Conservation (phyloP, 2,888 invertebrate species). For the Volucella inanis region DNA sequence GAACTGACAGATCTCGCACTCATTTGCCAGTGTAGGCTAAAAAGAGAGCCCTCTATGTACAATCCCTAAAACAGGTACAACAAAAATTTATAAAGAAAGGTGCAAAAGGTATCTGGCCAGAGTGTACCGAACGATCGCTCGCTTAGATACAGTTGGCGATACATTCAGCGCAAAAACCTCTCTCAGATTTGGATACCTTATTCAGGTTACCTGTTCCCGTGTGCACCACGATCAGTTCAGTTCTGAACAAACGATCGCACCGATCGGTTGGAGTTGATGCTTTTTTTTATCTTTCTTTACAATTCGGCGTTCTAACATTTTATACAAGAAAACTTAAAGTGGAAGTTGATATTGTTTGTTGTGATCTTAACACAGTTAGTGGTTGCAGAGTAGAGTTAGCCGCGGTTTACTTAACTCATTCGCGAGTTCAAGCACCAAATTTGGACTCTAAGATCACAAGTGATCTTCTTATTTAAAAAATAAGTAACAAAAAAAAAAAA, state of each 20-base stretch:
- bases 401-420: conserved; percentile 61
- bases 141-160: conserved; percentile 68
- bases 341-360: conserved; percentile 37
- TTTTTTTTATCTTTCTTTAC: not conserved
- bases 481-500: conserved; percentile 19
- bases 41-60: conserved; percentile 69
- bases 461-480: conserved; percentile 40
- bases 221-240: conserved; percentile 73
- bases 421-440: conserved; percentile 60
- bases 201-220: conserved; percentile 74
- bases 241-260: conserved; percentile 68
- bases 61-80: conserved; percentile 73
- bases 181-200: conserved; percentile 64
- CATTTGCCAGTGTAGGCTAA: conserved; percentile 64
- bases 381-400: conserved; percentile 33
- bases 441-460: conserved; percentile 55
- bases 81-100: conserved; percentile 73
- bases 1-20: conserved; percentile 14
- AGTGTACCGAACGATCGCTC: conserved; percentile 71
- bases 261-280: conserved; percentile 60
- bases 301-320: too few species aligned
- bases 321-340: not conserved
- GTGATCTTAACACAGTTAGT: conserved; percentile 48
- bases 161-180: conserved; percentile 57
- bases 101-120: conserved; percentile 71